These are phyloP conservation scores for Rattus rattus DNA, from an alignment of 2,113 vertebrate species.

Conservation along the genomic window DNA sequence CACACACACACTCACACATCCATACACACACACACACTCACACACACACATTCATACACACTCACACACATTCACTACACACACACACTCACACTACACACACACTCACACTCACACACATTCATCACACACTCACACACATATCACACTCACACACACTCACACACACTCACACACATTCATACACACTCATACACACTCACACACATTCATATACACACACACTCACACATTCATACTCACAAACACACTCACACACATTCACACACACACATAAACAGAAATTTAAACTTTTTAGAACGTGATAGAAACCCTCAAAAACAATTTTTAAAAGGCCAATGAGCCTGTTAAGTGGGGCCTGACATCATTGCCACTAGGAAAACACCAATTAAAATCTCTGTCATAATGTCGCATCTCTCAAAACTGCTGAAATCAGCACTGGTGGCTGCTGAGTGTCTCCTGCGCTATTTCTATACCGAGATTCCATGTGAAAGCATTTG, in stretches of 20 bases:
- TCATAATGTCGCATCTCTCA: too few relatives aligned
- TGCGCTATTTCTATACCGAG: background rate
- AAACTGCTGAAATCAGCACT: background rate
- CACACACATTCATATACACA: background rate
- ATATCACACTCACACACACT: too few relatives aligned
- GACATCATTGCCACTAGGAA: background rate
- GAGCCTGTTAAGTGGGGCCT: background rate
- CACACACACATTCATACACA: too few relatives aligned
- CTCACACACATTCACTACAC: too few relatives aligned
- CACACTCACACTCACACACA: too few relatives aligned
- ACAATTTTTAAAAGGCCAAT: background rate
- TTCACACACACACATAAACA: background rate
- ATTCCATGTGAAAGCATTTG: background rate
- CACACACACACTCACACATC: too few relatives aligned
- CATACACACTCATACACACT: background rate
- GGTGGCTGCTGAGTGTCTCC: background rate
- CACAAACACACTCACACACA: background rate
- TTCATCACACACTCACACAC: too few relatives aligned
- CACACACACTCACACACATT: too few relatives aligned
- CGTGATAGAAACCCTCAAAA: background rate
- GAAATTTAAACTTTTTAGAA: background rate
- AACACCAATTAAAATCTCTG: background rate
- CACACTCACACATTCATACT: background rate
- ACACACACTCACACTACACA: too few relatives aligned
- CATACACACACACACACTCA: too few relatives aligned